Evolutionary conservation across 2,888 invertebrate species (phyloP), one percentile per base, ranked within the genome.

Genomic region (Emmelina monodactyla): DNA sequence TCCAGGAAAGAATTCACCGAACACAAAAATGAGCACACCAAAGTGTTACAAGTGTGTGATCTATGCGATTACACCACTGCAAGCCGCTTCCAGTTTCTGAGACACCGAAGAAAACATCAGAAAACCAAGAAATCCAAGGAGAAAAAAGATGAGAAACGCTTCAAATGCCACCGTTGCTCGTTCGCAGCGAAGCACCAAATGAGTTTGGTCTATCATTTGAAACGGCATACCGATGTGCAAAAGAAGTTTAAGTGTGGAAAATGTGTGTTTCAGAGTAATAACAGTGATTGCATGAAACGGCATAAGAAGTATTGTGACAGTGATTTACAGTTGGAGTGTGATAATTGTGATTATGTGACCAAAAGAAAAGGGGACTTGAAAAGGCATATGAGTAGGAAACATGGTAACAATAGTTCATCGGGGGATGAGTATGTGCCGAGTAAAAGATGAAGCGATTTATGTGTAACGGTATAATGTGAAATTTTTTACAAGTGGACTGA

Each of bases 181-280:
- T 75, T 64, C 14, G 50, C 48, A n/a, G 68, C 75, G 0, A 54
- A 54, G 0, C 68, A 71, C 12, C 57, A 57, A 16, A 72, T 75
- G 70, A 65, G 64, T 14, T 13, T 76, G 0, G 43, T 65, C 0
- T 72, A 69, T 30, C 76, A 78, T 35, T 11, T 76, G 3, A 29
- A 29, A 29, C 4, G 12, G 3, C 4, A 25, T n/a, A n/a, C n/a
- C n/a, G 4, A 7, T 25, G 25, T 25, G 25, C 6, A 9, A 11
- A 25, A 25, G 25, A 25, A 10, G 25, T 25, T 25, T 25, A 25
- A 25, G 6, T 25, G n/a, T n/a, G n/a, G n/a, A n/a, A n/a, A n/a
- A n/a, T n/a, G n/a, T n/a, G n/a, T n/a, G n/a, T n/a, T n/a, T n/a
- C n/a, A n/a, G n/a, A n/a, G n/a, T n/a, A n/a, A n/a, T n/a, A n/a